Evolutionary conservation across 2,797 vertebrate genomes (phyloP), one percentile per base, ranked within the genome.

Genomic region (Labroides dimidiatus): DNA sequence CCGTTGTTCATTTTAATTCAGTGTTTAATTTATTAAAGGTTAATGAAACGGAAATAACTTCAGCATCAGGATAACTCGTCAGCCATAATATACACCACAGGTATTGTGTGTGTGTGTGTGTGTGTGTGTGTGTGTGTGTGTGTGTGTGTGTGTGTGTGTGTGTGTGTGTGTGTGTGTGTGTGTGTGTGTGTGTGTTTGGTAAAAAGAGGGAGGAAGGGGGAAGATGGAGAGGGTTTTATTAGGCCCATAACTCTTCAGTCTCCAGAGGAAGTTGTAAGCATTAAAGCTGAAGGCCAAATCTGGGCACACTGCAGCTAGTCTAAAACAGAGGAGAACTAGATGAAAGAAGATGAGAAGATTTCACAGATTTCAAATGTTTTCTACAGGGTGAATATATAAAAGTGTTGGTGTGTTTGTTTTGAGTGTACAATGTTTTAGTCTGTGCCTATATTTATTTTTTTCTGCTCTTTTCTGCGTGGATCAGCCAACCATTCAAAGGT

Each of bases 21-120:
- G 36, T 42, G 27, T 69, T 78, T 73, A 80, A 89, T 87, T 87
- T 85, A 88, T 81, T 71, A 64, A 41, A 23, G 80, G 83, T 88
- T 88, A 89, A 89, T 88, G 84, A 85, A 88, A 78, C 68, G 69
- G 72, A 80, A 88, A 85, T 83, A 86, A 82, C 75, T 86, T 83
- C 79, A 69, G 64, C 79, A 79, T 82, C 80, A 69, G 73, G 76
- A 82, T 83, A 74, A 78, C 58, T 78, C 79, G 77, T 84, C 80
- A 78, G 63, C 39, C 60, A 19, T 80, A 74, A 78, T 84, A 74
- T 73, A 66, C 70, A 77, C 51, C 43, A 67, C 50, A 24, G 56
- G 33, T n/a, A 11, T 6, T 12, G 36, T 49, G 60, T 8, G 48
- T 21, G 48, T 33, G 47, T 53, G 61, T 56, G 64, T 49, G 72